Percentiles rank a stretch among this genome's conserved stretches.
Conservation (phyloP, 2,797 vertebrate genomes). For the Sebastes cheni region DNA sequence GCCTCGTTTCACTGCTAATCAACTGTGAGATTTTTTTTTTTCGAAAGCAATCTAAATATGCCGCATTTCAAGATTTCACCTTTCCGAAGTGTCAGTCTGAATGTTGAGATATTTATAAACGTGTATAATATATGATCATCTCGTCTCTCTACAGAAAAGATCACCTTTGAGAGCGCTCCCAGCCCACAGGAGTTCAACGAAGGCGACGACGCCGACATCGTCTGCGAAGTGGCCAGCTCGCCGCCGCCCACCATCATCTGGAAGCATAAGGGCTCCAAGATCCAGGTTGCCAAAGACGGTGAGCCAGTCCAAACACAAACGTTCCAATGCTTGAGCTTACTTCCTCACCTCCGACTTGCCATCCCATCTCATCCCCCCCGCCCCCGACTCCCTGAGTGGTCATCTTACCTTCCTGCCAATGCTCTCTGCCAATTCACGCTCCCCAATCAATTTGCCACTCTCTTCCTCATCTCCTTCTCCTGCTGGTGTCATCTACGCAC, state of each 20-base stretch:
- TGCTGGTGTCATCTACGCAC: conserved; percentile 16
- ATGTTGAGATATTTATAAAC: not conserved
- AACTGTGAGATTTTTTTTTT: not conserved
- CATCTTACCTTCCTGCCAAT: conserved; percentile 23
- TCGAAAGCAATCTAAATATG: not conserved
- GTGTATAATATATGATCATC: not conserved
- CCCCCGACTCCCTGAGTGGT: conserved; percentile 10
- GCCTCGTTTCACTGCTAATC: not conserved
- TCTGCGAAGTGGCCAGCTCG: conserved; percentile 93
- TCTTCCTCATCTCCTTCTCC: conserved; percentile 33
- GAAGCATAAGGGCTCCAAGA: conserved; percentile 89
- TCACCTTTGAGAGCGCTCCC: conserved; percentile 93
- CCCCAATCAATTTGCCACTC: conserved; percentile 47
- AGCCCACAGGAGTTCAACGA: conserved; percentile 96
- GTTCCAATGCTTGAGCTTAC: not conserved
- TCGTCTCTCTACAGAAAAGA: conserved; percentile 87
- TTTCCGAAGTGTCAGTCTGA: not conserved
- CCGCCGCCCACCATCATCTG: conserved; percentile 93
- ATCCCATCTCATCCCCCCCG: not conserved
- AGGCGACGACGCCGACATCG: conserved; percentile 90
- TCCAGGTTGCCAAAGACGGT: conserved; percentile 93
- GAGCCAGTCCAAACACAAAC: conserved; percentile 61
- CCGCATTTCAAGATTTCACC: not conserved
- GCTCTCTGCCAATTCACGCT: conserved; percentile 31
- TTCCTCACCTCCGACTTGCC: conserved; percentile 23